Conservation (phyloP, 2,113 vertebrate genomes). For the Toxotes jaculatrix region DNA sequence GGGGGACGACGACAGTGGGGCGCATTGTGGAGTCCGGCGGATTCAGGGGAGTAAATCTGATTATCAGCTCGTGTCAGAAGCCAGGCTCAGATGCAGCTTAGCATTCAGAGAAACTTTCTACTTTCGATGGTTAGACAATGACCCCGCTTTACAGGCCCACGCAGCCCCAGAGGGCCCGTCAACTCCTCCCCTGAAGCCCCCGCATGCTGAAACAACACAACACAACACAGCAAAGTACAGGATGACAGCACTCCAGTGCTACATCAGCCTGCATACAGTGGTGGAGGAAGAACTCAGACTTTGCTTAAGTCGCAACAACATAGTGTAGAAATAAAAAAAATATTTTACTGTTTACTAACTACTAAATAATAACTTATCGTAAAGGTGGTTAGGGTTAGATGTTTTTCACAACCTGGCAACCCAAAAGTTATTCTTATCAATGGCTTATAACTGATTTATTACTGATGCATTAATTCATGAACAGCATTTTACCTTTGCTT, state of each 20-base stretch:
- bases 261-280: neutral
- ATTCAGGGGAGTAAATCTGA: conserved; percentile 99
- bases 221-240: conserved; percentile 13
- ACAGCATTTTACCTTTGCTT: neutral
- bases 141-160: conserved; percentile 86
- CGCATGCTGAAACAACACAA: conserved; percentile 38
- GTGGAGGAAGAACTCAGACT: neutral
- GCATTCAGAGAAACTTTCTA: conserved; percentile 94
- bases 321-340: too few species aligned
- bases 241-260: neutral
- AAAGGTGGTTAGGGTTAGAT: too few species aligned
- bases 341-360: too few species aligned
- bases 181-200: conserved; percentile 9
- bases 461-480: neutral
- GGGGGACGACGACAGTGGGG: conserved; percentile 90
- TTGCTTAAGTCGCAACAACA: neutral
- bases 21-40: conserved; percentile 94
- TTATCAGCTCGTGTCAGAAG: conserved; percentile 99
- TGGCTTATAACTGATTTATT: too few species aligned
- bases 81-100: conserved; percentile 98
- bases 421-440: too few species aligned
- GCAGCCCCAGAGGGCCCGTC: conserved; percentile 36
- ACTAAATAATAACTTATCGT: too few species aligned
- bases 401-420: too few species aligned
- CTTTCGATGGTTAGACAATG: conserved; percentile 92